Evolutionary conservation across 35 echinoderm and acorn worm genomes (phyloP).

Genomic region (Lytechinus variegatus): DNA sequence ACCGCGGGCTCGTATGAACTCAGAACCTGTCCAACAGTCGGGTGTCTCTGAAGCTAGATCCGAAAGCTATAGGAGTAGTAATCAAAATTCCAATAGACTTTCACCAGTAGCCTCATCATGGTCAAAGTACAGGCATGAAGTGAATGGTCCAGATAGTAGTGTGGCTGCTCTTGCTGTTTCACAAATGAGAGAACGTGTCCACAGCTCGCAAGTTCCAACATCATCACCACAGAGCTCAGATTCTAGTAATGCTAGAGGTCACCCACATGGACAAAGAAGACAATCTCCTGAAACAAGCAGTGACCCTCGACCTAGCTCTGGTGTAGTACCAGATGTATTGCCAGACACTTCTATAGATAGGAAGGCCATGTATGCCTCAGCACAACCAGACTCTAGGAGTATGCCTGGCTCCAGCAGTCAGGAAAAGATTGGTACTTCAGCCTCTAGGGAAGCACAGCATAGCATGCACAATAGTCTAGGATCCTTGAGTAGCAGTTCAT

Average conservation of each 20-base stretch:
- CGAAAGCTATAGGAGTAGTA: conserved; percentile 52
- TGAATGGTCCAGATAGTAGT: conserved; percentile 65
- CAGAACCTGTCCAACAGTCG: conserved; percentile 47
- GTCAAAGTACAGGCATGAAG: conserved; percentile 64
- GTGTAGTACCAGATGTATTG: neutral
- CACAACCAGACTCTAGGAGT: conserved; percentile 27
- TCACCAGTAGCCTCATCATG: conserved; percentile 34
- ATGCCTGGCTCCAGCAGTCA: neutral
- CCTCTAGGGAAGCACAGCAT: conserved; percentile 11
- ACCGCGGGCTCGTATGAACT: conserved; percentile 40
- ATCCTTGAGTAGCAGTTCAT: conserved; percentile 45
- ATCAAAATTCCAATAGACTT: conserved; percentile 58
- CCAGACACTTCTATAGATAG: conserved; percentile 15
- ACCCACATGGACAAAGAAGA: conserved; percentile 7
- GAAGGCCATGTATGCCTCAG: conserved; percentile 39
- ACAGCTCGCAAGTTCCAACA: conserved; percentile 54
- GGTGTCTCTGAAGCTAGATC: conserved; percentile 55
- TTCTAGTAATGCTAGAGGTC: neutral
- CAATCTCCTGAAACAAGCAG: conserved; percentile 49
- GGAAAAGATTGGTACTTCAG: conserved; percentile 34
- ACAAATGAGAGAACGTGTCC: conserved; percentile 58
- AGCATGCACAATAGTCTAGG: conserved; percentile 40
- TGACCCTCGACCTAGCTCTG: conserved; percentile 49
- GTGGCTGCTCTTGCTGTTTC: conserved; percentile 50
- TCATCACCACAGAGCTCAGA: conserved; percentile 57